Evolutionary conservation across 2,888 invertebrate genomes (phyloP).

Genomic region (Malacosoma neustria): DNA sequence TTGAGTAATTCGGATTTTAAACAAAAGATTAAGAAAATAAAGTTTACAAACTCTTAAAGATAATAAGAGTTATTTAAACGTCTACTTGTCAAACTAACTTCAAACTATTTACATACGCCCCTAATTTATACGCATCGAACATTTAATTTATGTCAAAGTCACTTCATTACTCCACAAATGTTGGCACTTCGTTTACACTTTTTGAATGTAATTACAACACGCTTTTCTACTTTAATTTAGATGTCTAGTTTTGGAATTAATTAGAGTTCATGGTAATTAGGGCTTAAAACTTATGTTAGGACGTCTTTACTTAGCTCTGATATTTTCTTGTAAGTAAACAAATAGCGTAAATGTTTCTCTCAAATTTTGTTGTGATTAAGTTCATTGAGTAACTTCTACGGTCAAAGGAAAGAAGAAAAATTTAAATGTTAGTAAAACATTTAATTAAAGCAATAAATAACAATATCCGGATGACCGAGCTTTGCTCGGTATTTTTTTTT

Average conservation of each 20-base stretch:
- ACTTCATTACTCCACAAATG: neutral
- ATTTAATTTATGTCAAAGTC: neutral
- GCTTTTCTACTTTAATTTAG: constrained; percentile 12
- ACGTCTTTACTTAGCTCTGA: neutral
- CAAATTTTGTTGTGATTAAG: too few relatives aligned
- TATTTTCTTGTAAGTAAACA: neutral
- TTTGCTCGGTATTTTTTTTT: too few relatives aligned
- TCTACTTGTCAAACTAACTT: neutral
- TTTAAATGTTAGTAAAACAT: too few relatives aligned
- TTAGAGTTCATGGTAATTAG: constrained; percentile 1
- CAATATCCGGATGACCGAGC: too few relatives aligned
- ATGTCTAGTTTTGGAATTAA: constrained; percentile 10
- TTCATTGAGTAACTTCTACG: too few relatives aligned
- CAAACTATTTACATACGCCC: neutral
- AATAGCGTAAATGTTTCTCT: neutral
- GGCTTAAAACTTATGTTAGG: neutral
- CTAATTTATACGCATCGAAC: neutral
- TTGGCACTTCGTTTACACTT: constrained; percentile 5
- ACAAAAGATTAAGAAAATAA: too few relatives aligned
- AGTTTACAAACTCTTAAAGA: neutral
- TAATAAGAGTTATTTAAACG: too few relatives aligned
- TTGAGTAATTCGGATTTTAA: too few relatives aligned
- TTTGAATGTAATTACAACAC: constrained; percentile 9
- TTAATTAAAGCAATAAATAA: too few relatives aligned
- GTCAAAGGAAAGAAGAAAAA: too few relatives aligned